Conservation (phyloP, 1,140 invertebrate species). For the Pararge aegeria region DNA sequence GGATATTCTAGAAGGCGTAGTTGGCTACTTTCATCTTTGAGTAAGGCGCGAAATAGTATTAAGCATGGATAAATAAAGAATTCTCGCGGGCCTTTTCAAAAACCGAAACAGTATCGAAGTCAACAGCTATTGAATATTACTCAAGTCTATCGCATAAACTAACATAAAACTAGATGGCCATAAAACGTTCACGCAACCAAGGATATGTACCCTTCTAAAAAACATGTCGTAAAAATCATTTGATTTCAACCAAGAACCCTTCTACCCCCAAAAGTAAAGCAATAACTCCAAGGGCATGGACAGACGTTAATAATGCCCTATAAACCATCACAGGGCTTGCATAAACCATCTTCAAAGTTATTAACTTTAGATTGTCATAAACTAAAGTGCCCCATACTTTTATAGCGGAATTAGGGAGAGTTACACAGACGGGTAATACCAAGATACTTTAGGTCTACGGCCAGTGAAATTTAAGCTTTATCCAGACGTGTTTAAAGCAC, state of each 20-base stretch:
- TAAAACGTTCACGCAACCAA: background rate
- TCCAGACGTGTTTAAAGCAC: constrained; percentile 13
- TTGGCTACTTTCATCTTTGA: too few relatives aligned
- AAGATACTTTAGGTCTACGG: constrained; percentile 11
- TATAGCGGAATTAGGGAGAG: constrained; percentile 66
- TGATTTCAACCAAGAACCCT: constrained; percentile 18
- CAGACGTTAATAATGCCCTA: constrained; percentile 44
- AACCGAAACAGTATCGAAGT: too few relatives aligned
- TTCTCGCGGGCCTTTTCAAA: too few relatives aligned
- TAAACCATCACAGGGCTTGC: constrained; percentile 50
- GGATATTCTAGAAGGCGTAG: constrained; percentile 9
- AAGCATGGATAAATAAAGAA: too few relatives aligned
- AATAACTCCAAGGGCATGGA: constrained; percentile 35
- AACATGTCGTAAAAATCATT: constrained; percentile 21
- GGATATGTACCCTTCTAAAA: background rate
- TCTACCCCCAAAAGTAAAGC: constrained; percentile 13
- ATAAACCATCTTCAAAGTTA: constrained; percentile 58
- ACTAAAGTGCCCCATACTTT: constrained; percentile 71
- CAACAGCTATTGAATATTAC: too few relatives aligned
- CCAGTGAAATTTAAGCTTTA: constrained; percentile 38
- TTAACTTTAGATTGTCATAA: constrained; percentile 76
- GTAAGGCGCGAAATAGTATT: too few relatives aligned
- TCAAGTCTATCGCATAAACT: background rate
- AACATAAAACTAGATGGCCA: background rate
- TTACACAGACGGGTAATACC: constrained; percentile 40